Percentiles rank a stretch among this genome's conserved stretches.
phyloP scores from a whole-genome alignment of 2,113 vertebrate genomes.

The Pheucticus melanocephalus region DNA sequence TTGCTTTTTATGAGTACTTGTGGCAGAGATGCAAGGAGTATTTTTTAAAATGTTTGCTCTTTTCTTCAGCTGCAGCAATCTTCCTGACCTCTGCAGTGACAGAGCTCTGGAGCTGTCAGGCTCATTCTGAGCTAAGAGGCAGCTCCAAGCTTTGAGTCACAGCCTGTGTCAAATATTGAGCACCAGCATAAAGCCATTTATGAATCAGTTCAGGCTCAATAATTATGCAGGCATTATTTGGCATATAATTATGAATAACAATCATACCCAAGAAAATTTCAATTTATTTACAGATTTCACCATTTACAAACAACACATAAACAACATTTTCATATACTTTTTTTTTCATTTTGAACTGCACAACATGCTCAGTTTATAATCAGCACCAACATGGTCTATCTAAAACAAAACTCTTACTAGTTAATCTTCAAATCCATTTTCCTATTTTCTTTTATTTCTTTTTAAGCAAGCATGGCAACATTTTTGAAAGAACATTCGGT shows the following conservation, averaged over 20 bases:
- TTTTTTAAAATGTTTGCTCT: neutral
- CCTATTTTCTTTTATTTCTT: neutral
- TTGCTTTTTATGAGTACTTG: neutral
- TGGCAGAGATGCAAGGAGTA: neutral
- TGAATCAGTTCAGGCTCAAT: neutral
- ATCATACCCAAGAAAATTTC: neutral
- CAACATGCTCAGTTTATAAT: rapidly evolving
- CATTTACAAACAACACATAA: neutral
- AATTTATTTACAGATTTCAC: neutral
- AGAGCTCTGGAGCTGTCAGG: neutral
- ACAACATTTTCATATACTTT: neutral
- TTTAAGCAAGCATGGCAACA: neutral
- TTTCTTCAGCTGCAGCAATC: neutral
- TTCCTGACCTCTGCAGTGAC: neutral
- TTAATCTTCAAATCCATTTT: neutral
- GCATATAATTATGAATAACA: neutral
- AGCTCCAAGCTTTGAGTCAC: neutral
- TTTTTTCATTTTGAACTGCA: neutral
- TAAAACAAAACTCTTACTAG: neutral
- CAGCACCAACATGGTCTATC: neutral
- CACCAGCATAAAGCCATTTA: neutral
- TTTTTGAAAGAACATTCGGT: neutral
- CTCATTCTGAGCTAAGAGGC: rapidly evolving
- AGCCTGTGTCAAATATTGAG: neutral
- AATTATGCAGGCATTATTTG: neutral